Evolutionary conservation across 2,888 invertebrate species (phyloP).

Genomic region (Tromatobia lineatoria): DNA sequence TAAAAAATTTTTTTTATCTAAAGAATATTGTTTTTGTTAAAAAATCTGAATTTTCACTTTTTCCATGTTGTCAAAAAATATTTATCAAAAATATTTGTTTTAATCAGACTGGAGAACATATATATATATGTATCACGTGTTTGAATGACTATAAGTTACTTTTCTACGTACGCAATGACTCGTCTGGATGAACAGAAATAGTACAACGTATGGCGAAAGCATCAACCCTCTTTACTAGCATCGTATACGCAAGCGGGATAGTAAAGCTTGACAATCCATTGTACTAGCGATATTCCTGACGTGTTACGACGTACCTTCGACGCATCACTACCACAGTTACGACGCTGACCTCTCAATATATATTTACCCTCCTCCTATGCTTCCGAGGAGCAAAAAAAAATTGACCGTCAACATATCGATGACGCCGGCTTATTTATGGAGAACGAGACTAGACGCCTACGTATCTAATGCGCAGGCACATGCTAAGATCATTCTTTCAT

Average conservation of each 20-base stretch:
- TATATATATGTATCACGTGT: background rate
- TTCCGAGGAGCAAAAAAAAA: constrained; percentile 36
- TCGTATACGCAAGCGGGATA: constrained; percentile 26
- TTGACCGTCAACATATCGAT: constrained; percentile 41
- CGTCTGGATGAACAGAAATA: constrained; percentile 24
- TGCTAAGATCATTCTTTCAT: constrained; percentile 31
- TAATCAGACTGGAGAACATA: no score
- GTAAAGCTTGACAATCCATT: constrained; percentile 27
- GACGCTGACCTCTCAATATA: constrained; percentile 51
- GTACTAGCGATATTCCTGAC: constrained; percentile 31
- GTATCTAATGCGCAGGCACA: constrained; percentile 35
- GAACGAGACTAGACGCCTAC: constrained; percentile 44
- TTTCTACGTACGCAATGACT: background rate
- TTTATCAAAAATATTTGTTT: no score
- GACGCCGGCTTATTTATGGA: constrained; percentile 47
- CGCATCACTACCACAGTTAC: constrained; percentile 14
- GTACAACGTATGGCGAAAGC: constrained; percentile 32
- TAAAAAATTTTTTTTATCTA: no score
- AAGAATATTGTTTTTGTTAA: no score
- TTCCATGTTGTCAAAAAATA: no score
- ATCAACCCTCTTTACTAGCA: constrained; percentile 34
- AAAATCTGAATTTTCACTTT: no score
- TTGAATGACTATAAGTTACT: background rate
- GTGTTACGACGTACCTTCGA: constrained; percentile 23
- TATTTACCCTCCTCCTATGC: constrained; percentile 32